Conservation (phyloP, 2,113 vertebrate species). For the Paracanthobrama guichenoti region DNA sequence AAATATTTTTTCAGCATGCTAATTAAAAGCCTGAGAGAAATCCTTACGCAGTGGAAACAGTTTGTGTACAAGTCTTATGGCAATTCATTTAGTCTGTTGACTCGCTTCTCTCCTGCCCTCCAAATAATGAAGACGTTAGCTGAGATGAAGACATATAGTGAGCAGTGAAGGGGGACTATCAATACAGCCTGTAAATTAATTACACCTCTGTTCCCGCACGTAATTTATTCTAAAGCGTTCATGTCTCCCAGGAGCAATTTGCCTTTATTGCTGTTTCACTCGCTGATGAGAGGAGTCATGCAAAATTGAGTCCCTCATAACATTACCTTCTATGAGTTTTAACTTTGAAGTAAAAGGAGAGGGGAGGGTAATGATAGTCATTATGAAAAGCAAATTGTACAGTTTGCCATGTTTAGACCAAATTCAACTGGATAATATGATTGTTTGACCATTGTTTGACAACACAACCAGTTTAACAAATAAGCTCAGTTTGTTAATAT, state of each 20-base stretch:
- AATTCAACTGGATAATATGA: constrained; percentile 61
- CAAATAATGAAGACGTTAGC: constrained; percentile 94
- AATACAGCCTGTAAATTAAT: constrained; percentile 99
- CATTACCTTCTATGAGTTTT: constrained; percentile 95
- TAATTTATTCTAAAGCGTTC: constrained; percentile 98
- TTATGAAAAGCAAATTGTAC: constrained; percentile 34
- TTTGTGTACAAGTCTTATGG: constrained; percentile 69
- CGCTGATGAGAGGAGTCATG: constrained; percentile 94
- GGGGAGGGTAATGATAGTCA: constrained; percentile 53
- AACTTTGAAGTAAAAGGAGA: constrained; percentile 76
- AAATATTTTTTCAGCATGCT: constrained; percentile 62
- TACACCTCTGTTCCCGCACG: constrained; percentile 98
- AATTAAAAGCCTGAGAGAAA: constrained; percentile 79
- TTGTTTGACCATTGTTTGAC: not conserved
- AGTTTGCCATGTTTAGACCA: constrained; percentile 59
- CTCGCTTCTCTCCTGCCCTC: constrained; percentile 60
- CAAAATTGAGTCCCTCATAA: constrained; percentile 96
- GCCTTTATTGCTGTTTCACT: constrained; percentile 96
- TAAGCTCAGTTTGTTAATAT: not conserved
- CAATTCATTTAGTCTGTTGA: constrained; percentile 69
- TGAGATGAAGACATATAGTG: constrained; percentile 98
- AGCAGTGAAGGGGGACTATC: constrained; percentile 98
- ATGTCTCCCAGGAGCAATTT: constrained; percentile 97
- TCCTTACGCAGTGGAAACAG: constrained; percentile 68
- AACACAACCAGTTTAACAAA: not conserved